Percentiles rank a stretch among this genome's conserved stretches.
These are phyloP conservation scores for Nymphalis urticae DNA, from an alignment of 2,888 invertebrate genomes.

Conservation along the genomic window DNA sequence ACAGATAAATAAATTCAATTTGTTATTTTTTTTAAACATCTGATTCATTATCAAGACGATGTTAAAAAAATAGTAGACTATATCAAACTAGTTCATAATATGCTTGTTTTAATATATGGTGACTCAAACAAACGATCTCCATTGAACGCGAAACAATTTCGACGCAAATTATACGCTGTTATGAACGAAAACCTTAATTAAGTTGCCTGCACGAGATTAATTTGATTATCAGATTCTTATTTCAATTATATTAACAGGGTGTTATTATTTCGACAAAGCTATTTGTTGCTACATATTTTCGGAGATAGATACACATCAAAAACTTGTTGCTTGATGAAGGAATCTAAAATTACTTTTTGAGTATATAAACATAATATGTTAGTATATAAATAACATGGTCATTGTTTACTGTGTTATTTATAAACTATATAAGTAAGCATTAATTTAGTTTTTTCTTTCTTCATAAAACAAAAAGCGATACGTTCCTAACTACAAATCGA, in stretches of 20 bases:
- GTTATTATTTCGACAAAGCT: constrained; percentile 63
- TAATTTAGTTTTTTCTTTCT: too few species aligned
- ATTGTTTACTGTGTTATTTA: too few species aligned
- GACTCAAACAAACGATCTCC: constrained; percentile 69
- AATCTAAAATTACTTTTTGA: not conserved
- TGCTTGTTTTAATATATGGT: constrained; percentile 57
- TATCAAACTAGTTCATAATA: constrained; percentile 43
- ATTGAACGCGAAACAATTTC: constrained; percentile 74
- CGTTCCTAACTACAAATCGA: too few species aligned
- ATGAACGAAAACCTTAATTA: constrained; percentile 71
- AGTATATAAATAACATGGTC: not conserved
- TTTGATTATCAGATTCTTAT: constrained; percentile 75
- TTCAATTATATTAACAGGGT: constrained; percentile 71
- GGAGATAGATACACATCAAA: constrained; percentile 21
- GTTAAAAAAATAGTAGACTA: too few species aligned
- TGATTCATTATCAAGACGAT: too few species aligned
- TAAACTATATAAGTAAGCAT: too few species aligned
- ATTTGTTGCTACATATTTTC: constrained; percentile 54
- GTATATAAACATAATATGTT: not conserved
- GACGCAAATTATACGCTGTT: constrained; percentile 78
- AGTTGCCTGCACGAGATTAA: constrained; percentile 72
- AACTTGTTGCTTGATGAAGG: constrained; percentile 15
- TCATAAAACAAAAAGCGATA: too few species aligned
- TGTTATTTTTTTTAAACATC: too few species aligned
- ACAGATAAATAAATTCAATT: too few species aligned